These are phyloP conservation scores for Lemur catta DNA, from an alignment of 2,797 vertebrate species.

Conservation along the genomic window DNA sequence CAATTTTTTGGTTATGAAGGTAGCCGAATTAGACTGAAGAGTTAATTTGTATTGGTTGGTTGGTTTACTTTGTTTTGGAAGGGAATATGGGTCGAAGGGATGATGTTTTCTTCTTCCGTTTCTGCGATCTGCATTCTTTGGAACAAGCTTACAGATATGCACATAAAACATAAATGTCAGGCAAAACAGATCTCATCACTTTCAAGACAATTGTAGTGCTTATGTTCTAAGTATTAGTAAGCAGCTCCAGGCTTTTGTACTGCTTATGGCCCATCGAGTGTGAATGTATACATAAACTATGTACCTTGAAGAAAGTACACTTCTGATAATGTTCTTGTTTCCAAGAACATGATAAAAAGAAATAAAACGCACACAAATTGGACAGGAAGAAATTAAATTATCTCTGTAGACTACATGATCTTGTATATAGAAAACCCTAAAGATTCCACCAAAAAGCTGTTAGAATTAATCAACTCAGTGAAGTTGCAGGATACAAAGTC, in stretches of 20 bases:
- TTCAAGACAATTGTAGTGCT: neutral
- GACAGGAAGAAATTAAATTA: neutral
- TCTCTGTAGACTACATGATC: neutral
- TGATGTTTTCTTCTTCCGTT: neutral
- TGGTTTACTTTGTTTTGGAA: constrained; percentile 12
- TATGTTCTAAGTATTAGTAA: constrained; percentile 23
- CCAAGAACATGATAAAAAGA: neutral
- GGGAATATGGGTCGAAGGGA: neutral
- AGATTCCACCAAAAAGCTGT: neutral
- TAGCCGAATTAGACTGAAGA: neutral
- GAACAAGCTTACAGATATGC: constrained; percentile 4
- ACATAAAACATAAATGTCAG: constrained; percentile 32
- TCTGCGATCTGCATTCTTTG: neutral
- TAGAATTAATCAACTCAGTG: neutral
- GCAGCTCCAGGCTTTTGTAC: neutral
- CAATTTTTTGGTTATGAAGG: constrained; percentile 6
- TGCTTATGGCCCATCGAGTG: neutral
- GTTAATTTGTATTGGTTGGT: neutral
- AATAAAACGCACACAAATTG: neutral
- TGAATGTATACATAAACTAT: neutral
- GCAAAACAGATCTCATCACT: constrained; percentile 10
- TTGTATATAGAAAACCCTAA: neutral
- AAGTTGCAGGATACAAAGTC: neutral
- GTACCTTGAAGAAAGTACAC: neutral
- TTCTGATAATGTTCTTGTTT: neutral